Evolutionary conservation across 2,113 vertebrate genomes (phyloP).

Genomic region (Lota lota): DNA sequence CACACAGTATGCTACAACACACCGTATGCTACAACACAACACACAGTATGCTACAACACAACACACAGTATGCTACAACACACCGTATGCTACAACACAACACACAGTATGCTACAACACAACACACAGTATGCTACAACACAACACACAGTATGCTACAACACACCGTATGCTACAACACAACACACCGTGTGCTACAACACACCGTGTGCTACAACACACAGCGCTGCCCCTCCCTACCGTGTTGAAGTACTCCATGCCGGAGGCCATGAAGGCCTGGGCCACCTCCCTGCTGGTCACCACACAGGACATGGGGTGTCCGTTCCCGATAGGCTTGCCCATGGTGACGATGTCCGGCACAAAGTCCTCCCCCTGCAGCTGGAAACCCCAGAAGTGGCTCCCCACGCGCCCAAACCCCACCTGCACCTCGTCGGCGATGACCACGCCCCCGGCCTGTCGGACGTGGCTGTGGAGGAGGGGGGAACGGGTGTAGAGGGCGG

Average conservation of each 20-base stretch:
- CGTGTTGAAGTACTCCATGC: constrained; percentile 96
- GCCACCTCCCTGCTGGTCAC: constrained; percentile 90
- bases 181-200: too few species aligned
- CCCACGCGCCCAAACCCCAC: constrained; percentile 94
- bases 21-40: too few species aligned
- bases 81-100: too few species aligned
- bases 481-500: not conserved
- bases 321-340: constrained; percentile 98
- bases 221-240: constrained; percentile 66
- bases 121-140: too few species aligned
- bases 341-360: constrained; percentile 96
- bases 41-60: too few species aligned
- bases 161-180: too few species aligned
- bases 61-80: too few species aligned
- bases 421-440: constrained; percentile 96
- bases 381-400: constrained; percentile 92
- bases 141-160: too few species aligned
- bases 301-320: constrained; percentile 96
- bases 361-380: constrained; percentile 88
- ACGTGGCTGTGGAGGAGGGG: constrained; percentile 74
- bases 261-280: constrained; percentile 82
- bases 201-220: too few species aligned
- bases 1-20: too few species aligned
- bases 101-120: too few species aligned
- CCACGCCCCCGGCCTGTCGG: constrained; percentile 79